Evolutionary conservation across 37 sponge, comb jelly and placozoan genomes (phyloP).

Genomic region (Haliclona indistincta): DNA sequence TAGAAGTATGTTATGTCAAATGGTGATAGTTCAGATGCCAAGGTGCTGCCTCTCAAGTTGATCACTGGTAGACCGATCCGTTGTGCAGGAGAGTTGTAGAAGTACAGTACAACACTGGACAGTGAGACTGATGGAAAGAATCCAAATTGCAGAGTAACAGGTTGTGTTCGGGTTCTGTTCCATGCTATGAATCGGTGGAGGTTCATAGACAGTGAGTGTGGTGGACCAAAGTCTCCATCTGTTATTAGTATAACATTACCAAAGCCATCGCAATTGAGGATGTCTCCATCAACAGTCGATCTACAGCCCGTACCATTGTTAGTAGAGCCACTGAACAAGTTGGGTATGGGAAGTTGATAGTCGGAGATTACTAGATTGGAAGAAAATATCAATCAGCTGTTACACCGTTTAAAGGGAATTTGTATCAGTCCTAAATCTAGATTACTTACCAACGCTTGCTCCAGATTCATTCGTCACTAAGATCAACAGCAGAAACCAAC

Average conservation of each 20-base stretch:
- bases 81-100: slow-evolving; percentile 34
- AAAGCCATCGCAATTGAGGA: not conserved
- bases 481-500: too few species aligned
- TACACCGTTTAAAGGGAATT: too few species aligned
- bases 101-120: slow-evolving; percentile 21
- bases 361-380: not conserved
- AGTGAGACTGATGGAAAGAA: not conserved
- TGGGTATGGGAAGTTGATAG: not conserved
- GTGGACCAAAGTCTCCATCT: not conserved
- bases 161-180: not conserved
- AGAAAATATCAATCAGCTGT: too few species aligned
- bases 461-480: too few species aligned
- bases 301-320: not conserved
- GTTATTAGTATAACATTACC: not conserved
- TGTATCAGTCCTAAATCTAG: too few species aligned
- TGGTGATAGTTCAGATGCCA: not conserved
- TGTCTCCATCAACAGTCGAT: not conserved
- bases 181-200: slow-evolving; percentile 22
- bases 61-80: slow-evolving; percentile 26
- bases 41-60: not conserved
- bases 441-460: too few species aligned
- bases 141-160: not conserved
- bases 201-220: not conserved
- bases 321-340: not conserved
- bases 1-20: slow-evolving; percentile 9